A percentile compares a stretch with the other conserved stretches of the same genome.
Conservation (phyloP, 2,888 invertebrate genomes). For the Melanargia galathea region DNA sequence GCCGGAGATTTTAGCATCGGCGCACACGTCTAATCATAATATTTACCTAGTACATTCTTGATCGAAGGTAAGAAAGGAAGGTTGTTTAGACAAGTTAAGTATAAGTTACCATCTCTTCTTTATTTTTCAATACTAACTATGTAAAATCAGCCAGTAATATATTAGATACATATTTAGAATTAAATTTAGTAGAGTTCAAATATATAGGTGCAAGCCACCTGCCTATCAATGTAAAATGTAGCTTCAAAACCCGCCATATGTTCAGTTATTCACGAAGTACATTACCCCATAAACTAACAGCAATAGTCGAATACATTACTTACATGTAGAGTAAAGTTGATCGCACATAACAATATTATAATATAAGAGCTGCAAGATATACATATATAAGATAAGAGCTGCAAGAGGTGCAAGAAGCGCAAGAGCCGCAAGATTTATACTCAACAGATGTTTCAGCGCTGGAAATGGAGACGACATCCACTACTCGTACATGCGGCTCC, state of each 20-base stretch:
- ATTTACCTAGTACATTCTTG: too few relatives aligned
- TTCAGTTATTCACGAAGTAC: conserved; percentile 29
- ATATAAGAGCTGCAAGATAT: neutral
- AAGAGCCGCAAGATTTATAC: too few relatives aligned
- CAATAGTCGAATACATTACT: conserved; percentile 23
- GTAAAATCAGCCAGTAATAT: neutral
- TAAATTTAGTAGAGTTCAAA: neutral
- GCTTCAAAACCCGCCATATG: conserved; percentile 24
- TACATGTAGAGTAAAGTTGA: conserved; percentile 45
- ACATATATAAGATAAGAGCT: too few relatives aligned
- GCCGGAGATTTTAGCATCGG: too few relatives aligned
- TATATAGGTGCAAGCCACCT: neutral
- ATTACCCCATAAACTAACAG: conserved; percentile 24
- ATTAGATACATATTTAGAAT: conserved; percentile 1
- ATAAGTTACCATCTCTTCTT: too few relatives aligned
- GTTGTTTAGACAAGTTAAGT: too few relatives aligned
- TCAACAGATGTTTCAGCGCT: neutral
- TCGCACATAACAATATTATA: neutral
- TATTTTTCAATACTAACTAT: neutral
- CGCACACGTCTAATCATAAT: too few relatives aligned
- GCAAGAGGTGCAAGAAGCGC: neutral
- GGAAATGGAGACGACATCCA: neutral
- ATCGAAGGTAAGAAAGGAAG: too few relatives aligned
- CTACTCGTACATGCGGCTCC: too few relatives aligned
- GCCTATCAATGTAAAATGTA: conserved; percentile 14